Percentiles rank a stretch among this genome's conserved stretches.
Conservation (phyloP, 2,113 vertebrate species). For the Thalassarche chlororhynchos region DNA sequence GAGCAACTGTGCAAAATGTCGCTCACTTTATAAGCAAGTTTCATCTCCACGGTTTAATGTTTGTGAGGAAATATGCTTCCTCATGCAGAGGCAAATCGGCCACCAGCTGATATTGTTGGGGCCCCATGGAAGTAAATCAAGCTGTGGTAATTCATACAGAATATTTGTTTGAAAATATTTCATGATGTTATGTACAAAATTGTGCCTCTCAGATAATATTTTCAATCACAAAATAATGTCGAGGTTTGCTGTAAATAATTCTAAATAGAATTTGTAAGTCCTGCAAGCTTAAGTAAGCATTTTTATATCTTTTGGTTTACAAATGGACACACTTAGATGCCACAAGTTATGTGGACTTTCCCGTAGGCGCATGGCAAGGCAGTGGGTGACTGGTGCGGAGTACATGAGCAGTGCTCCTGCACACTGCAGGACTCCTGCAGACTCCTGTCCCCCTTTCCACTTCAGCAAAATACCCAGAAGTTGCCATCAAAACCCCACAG, state of each 20-base stretch:
- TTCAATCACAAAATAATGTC: background rate
- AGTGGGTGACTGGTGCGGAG: background rate
- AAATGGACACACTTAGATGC: background rate
- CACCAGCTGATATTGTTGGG: background rate
- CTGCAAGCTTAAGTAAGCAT: background rate
- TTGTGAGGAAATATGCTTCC: background rate
- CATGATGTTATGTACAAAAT: background rate
- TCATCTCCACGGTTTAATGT: background rate
- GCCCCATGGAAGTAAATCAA: background rate
- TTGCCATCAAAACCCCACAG: background rate
- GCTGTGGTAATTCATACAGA: background rate
- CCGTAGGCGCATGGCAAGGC: background rate
- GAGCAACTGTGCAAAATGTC: background rate
- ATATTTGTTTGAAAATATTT: background rate
- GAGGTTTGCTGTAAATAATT: background rate
- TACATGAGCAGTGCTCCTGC: background rate
- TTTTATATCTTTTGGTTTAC: background rate
- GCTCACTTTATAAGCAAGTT: background rate
- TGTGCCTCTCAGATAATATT: background rate
- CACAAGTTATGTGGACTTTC: background rate
- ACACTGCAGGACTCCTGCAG: background rate
- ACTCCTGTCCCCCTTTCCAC: background rate
- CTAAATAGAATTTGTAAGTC: background rate
- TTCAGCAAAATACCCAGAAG: background rate
- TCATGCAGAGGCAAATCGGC: background rate